These are phyloP conservation scores for Drosophila suboccidentalis DNA, from an alignment of 2,888 invertebrate species.

Conservation along the genomic window DNA sequence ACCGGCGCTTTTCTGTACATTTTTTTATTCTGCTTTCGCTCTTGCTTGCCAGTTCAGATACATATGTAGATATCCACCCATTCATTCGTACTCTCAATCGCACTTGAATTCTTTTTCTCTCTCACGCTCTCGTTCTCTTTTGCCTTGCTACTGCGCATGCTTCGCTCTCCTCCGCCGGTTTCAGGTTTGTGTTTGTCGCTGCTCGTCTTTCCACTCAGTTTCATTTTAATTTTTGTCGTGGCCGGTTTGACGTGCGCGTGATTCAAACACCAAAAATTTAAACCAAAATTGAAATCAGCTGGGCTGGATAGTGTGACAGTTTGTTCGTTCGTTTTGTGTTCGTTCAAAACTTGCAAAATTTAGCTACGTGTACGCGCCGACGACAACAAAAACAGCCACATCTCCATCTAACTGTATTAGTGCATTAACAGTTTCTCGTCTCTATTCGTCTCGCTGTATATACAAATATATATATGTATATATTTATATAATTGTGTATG, in stretches of 20 bases:
- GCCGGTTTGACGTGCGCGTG: conserved; percentile 65
- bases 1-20: conserved; percentile 69
- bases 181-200: conserved; percentile 58
- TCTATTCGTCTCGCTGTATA: conserved; percentile 44
- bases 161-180: conserved; percentile 53
- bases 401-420: conserved; percentile 47
- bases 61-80: conserved; percentile 55
- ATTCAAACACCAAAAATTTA: conserved; percentile 44
- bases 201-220: conserved; percentile 61
- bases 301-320: conserved; percentile 56
- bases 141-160: conserved; percentile 40
- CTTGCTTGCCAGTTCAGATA: conserved; percentile 26
- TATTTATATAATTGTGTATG: conserved; percentile 31
- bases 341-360: conserved; percentile 70
- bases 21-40: conserved; percentile 47
- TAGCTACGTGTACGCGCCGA: conserved; percentile 61
- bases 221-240: conserved; percentile 74
- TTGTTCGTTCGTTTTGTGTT: conserved; percentile 71
- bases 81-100: conserved; percentile 59
- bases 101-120: conserved; percentile 23
- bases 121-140: conserved; percentile 31
- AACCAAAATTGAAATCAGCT: conserved; percentile 59
- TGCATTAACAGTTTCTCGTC: conserved; percentile 51
- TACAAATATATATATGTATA: conserved; percentile 27
- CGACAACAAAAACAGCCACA: conserved; percentile 45